Evolutionary conservation across 2,113 vertebrate genomes (phyloP).

Genomic region (Mormoops blainvillei): DNA sequence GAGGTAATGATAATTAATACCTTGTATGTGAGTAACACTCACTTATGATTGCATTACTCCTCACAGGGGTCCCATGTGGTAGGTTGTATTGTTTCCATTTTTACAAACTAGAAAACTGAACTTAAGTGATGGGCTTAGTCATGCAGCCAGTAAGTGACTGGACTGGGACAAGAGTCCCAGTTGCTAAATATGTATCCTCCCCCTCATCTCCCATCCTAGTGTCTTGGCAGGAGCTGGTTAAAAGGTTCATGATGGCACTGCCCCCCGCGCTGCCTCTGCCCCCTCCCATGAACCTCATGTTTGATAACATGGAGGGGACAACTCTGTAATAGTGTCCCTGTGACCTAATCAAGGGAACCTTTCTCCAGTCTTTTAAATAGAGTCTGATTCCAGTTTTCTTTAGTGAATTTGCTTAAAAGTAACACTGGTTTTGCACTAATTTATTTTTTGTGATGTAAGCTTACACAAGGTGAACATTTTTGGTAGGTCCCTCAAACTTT

Average conservation of each 20-base stretch:
- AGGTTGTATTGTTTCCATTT: not conserved
- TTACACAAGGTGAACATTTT: not conserved
- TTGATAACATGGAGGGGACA: not conserved
- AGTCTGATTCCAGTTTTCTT: not conserved
- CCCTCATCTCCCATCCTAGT: not conserved
- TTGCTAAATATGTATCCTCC: not conserved
- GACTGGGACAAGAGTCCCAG: not conserved
- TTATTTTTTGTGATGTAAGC: not conserved
- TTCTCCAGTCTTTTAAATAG: not conserved
- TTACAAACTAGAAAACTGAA: not conserved
- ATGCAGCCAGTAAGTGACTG: not conserved
- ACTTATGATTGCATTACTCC: not conserved
- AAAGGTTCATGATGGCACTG: not conserved
- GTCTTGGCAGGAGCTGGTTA: not conserved
- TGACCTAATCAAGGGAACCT: not conserved
- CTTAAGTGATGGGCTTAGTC: not conserved
- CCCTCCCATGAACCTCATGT: not conserved
- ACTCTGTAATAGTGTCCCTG: not conserved
- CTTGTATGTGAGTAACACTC: not conserved
- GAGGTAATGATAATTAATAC: not conserved
- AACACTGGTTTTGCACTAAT: not conserved
- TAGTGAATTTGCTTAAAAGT: not conserved
- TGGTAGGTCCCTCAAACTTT: not conserved
- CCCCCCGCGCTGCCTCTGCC: not conserved
- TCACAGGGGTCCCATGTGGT: not conserved